Conservation (phyloP, 2,797 vertebrate species). For the Poecile montanus region DNA sequence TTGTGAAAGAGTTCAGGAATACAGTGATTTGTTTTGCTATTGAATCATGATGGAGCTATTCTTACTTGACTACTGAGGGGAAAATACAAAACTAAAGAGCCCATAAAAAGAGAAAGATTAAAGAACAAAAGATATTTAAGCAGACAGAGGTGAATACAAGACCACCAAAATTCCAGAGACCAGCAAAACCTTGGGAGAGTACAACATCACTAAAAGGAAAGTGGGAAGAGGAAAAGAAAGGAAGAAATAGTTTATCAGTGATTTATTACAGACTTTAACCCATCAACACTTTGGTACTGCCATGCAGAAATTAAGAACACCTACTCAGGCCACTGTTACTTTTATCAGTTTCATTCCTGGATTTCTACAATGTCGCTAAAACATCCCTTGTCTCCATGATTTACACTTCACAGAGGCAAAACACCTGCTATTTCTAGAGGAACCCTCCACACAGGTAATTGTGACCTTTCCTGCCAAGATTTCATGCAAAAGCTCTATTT, state of each 20-base stretch:
- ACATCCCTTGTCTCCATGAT: neutral
- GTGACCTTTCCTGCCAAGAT: neutral
- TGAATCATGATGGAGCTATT: neutral
- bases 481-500: neutral
- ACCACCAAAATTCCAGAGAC: neutral
- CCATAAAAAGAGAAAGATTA: neutral
- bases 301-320: neutral
- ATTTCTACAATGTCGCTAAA: neutral
- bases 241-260: neutral
- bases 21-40: neutral
- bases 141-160: neutral
- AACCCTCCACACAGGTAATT: neutral
- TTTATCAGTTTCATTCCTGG: neutral
- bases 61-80: neutral
- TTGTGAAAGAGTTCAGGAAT: neutral
- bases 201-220: neutral
- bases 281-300: neutral
- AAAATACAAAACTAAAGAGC: neutral
- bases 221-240: neutral
- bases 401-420: neutral
- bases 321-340: neutral
- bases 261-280: neutral
- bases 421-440: neutral
- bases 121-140: neutral
- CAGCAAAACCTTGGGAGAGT: neutral